phyloP scores from a whole-genome alignment of 2,797 vertebrate genomes.

The Psittacula derbiana region DNA sequence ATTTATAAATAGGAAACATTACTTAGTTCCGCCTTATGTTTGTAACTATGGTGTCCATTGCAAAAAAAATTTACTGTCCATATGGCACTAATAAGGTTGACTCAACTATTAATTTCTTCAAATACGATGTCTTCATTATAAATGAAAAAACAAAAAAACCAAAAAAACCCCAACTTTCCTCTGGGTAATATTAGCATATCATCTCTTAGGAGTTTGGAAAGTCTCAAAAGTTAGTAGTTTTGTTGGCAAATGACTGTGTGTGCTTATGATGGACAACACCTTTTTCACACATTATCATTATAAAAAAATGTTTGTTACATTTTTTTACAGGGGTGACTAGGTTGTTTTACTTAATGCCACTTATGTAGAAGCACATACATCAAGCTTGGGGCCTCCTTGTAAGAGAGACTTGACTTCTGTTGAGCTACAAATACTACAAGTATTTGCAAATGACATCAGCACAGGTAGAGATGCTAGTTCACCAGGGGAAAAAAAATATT shows the following conservation, averaged over 20 bases:
- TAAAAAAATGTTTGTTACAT: slow-evolving; percentile 4
- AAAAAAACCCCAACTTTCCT: background rate
- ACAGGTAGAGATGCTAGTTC: background rate
- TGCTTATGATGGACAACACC: background rate
- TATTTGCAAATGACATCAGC: background rate
- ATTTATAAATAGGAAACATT: slow-evolving; percentile 60
- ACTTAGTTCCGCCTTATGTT: slow-evolving; percentile 44
- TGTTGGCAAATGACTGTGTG: slow-evolving; percentile 24
- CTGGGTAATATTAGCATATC: slow-evolving; percentile 37
- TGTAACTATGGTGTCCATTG: slow-evolving; percentile 39
- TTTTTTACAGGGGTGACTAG: background rate
- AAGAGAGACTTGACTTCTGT: background rate
- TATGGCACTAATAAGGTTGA: slow-evolving; percentile 72
- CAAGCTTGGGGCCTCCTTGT: background rate
- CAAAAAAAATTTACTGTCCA: slow-evolving; percentile 52
- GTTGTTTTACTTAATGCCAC: slow-evolving; percentile 15
- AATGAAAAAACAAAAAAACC: background rate
- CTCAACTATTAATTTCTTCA: slow-evolving; percentile 70
- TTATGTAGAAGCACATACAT: background rate
- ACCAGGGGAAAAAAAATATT: rapidly evolving
- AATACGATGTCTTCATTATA: slow-evolving; percentile 65
- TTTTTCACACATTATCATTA: background rate
- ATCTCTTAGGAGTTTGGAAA: slow-evolving; percentile 39
- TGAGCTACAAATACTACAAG: background rate
- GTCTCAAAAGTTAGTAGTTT: slow-evolving; percentile 37